Conservation (phyloP, 2,113 vertebrate species). For the Platycercus adscitus region DNA sequence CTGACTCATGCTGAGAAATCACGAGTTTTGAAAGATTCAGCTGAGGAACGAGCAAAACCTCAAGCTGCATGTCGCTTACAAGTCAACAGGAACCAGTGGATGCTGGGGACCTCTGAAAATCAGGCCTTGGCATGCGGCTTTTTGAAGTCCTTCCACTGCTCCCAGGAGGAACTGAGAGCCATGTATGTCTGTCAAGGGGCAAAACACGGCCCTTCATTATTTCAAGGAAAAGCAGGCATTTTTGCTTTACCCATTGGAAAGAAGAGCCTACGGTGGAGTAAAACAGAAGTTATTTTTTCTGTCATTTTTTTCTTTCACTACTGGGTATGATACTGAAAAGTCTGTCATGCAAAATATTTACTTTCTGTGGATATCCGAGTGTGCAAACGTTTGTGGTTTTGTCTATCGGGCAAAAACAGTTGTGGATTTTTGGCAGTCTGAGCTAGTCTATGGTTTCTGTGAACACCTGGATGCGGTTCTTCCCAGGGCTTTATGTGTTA, state of each 20-base stretch:
- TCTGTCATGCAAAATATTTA: background rate
- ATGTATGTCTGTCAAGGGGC: background rate
- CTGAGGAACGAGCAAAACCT: background rate
- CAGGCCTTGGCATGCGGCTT: fast-evolving
- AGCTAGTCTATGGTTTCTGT: background rate
- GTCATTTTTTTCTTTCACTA: background rate
- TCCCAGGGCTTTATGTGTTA: background rate
- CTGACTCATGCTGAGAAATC: constrained; percentile 52
- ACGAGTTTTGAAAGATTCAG: constrained; percentile 24
- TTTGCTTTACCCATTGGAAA: background rate
- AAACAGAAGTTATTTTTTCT: background rate
- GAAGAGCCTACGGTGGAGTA: background rate
- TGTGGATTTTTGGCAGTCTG: background rate
- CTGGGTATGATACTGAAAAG: background rate
- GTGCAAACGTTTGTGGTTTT: background rate
- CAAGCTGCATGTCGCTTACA: background rate
- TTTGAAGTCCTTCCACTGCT: background rate
- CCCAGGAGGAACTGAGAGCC: background rate
- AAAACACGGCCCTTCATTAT: background rate
- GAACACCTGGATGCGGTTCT: background rate
- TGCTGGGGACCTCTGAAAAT: background rate
- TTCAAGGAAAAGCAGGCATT: background rate
- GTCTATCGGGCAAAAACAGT: background rate
- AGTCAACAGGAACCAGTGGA: background rate
- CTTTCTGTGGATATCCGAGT: background rate